These are phyloP conservation scores for Tetranychus truncatus DNA, from an alignment of 2,888 invertebrate genomes.

Conservation along the genomic window DNA sequence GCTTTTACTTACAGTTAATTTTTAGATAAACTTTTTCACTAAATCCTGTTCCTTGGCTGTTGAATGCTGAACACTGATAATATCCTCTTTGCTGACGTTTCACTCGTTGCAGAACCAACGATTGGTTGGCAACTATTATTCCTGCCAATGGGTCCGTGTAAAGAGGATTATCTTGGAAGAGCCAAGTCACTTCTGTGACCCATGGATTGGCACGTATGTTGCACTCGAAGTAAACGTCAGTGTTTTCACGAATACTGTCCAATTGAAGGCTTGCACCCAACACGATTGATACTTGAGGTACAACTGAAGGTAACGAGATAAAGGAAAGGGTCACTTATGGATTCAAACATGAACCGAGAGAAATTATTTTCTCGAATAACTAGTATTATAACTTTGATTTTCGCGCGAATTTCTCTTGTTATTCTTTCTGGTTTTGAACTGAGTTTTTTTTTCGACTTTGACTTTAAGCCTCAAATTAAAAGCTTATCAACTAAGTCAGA, in stretches of 20 bases:
- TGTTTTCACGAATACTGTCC: slow-evolving; percentile 74
- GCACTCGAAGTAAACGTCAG: slow-evolving; percentile 80
- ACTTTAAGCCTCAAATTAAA: too few species aligned
- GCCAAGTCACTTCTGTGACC: slow-evolving; percentile 64
- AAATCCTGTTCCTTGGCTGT: slow-evolving; percentile 27
- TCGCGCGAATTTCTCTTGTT: too few species aligned
- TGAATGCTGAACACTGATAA: slow-evolving; percentile 28
- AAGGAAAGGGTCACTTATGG: background rate
- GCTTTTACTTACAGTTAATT: slow-evolving; percentile 27
- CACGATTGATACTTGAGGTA: slow-evolving; percentile 59
- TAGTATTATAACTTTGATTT: too few species aligned
- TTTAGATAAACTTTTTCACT: slow-evolving; percentile 27
- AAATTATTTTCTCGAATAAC: too few species aligned
- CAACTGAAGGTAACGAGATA: slow-evolving; percentile 41
- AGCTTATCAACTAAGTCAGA: too few species aligned
- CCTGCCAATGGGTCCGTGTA: slow-evolving; percentile 26
- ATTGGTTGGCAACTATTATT: slow-evolving; percentile 28
- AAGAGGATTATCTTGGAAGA: slow-evolving; percentile 26
- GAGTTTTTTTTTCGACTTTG: too few species aligned
- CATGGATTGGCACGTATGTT: slow-evolving; percentile 71
- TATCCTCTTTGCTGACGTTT: slow-evolving; percentile 26
- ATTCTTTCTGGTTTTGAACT: too few species aligned
- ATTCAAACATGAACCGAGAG: too few species aligned
- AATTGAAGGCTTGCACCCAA: slow-evolving; percentile 59
- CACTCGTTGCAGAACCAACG: slow-evolving; percentile 28